Evolutionary conservation across 1,140 invertebrate species (phyloP).

Genomic region (Ceratitis capitata): DNA sequence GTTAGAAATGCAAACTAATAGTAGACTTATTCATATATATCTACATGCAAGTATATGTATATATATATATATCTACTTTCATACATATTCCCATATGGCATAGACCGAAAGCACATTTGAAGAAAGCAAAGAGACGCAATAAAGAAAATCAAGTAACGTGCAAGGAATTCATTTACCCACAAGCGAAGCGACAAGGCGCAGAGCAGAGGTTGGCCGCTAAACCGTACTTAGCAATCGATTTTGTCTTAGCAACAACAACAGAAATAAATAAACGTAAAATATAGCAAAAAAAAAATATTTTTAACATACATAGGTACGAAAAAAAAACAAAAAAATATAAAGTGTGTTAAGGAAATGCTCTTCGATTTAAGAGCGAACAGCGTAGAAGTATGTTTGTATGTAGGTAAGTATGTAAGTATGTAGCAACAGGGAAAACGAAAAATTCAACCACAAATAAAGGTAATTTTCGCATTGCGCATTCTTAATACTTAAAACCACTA

Average conservation of each 20-base stretch:
- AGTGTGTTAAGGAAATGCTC: neutral
- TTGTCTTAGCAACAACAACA: neutral
- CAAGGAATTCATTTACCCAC: neutral
- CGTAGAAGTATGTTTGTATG: too few relatives aligned
- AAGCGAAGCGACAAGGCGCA: neutral
- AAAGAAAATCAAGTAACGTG: neutral
- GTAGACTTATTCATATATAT: neutral
- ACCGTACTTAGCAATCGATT: neutral
- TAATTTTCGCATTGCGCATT: neutral
- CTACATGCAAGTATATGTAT: neutral
- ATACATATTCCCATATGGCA: neutral
- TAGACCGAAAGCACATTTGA: neutral
- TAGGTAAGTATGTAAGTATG: too few relatives aligned
- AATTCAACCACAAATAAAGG: conserved; percentile 15
- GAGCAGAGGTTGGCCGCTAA: neutral
- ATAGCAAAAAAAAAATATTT: neutral
- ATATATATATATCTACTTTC: neutral
- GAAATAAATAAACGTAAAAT: neutral
- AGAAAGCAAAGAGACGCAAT: neutral
- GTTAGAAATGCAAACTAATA: neutral
- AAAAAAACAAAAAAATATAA: neutral
- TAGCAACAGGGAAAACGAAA: neutral
- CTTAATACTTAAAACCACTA: neutral
- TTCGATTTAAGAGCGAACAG: neutral
- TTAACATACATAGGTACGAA: too few relatives aligned